Evolutionary conservation across 2,797 vertebrate genomes (phyloP).

Genomic region (Sebastiscus tertius): DNA sequence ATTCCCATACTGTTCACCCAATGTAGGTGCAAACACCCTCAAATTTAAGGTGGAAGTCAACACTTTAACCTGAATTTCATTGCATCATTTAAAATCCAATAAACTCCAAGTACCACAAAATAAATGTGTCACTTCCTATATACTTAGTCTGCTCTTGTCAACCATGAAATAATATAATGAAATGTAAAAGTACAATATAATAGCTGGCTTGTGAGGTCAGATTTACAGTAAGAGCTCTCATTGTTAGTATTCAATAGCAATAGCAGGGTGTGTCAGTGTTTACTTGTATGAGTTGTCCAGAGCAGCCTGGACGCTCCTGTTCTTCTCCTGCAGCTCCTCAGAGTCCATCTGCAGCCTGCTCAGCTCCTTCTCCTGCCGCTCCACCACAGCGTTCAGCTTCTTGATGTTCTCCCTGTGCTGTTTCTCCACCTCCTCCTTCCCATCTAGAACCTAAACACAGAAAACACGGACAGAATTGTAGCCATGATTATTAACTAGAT

Average conservation of each 20-base stretch:
- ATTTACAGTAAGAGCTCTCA: background rate
- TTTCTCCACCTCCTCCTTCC: slow-evolving; percentile 96
- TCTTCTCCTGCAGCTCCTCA: slow-evolving; percentile 92
- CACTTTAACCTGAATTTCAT: background rate
- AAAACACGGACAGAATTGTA: background rate
- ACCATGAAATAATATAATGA: background rate
- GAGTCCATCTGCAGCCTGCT: slow-evolving; percentile 83
- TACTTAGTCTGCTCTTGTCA: background rate
- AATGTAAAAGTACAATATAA: background rate
- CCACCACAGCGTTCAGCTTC: slow-evolving; percentile 91
- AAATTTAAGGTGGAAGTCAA: background rate
- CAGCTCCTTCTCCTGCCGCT: slow-evolving; percentile 92
- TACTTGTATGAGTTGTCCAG: slow-evolving; percentile 95
- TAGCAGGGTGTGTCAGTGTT: slow-evolving; percentile 35
- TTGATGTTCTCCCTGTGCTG: slow-evolving; percentile 97
- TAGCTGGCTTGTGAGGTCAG: background rate
- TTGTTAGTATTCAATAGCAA: background rate
- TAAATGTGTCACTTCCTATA: background rate
- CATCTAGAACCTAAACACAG: slow-evolving; percentile 89
- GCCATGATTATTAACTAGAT: background rate
- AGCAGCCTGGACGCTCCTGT: slow-evolving; percentile 91
- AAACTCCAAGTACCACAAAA: background rate
- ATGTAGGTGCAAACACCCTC: background rate
- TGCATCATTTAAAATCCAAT: background rate
- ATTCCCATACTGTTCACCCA: background rate